Evolutionary conservation across 2,797 vertebrate species (phyloP).

Genomic region (Hipposideros larvatus): DNA sequence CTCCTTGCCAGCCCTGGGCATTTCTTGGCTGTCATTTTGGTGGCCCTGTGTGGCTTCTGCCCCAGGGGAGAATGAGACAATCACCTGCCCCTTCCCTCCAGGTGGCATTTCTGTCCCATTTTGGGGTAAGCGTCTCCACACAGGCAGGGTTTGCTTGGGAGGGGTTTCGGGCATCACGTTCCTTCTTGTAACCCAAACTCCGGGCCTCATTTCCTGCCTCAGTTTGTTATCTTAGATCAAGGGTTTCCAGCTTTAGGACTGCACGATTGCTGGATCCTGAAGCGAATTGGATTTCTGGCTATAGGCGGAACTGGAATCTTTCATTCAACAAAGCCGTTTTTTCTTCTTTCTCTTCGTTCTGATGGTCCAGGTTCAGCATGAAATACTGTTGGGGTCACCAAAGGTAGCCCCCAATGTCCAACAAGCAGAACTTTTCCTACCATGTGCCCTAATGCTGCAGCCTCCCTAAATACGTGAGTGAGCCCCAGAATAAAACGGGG

Average conservation of each 20-base stretch:
- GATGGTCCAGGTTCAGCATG: not conserved
- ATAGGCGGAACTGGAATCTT: too few species aligned
- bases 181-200: not conserved
- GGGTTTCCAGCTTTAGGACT: not conserved
- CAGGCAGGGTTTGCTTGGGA: not conserved
- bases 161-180: not conserved
- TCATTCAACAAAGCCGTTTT: too few species aligned
- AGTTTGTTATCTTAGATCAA: not conserved
- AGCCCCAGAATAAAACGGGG: not conserved
- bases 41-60: not conserved
- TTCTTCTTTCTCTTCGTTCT: not conserved
- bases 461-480: not conserved
- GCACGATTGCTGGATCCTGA: not conserved
- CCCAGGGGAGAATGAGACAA: not conserved
- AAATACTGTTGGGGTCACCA: not conserved
- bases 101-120: not conserved
- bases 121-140: not conserved
- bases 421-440: not conserved
- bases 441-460: rapidly evolving
- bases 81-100: too few species aligned
- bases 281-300: not conserved
- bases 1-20: rapidly evolving
- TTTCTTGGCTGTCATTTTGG: not conserved
- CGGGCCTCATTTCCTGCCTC: not conserved
- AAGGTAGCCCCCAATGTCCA: not conserved